Evolutionary conservation across 2,888 invertebrate species (phyloP).

Genomic region (Brenthis hecate): DNA sequence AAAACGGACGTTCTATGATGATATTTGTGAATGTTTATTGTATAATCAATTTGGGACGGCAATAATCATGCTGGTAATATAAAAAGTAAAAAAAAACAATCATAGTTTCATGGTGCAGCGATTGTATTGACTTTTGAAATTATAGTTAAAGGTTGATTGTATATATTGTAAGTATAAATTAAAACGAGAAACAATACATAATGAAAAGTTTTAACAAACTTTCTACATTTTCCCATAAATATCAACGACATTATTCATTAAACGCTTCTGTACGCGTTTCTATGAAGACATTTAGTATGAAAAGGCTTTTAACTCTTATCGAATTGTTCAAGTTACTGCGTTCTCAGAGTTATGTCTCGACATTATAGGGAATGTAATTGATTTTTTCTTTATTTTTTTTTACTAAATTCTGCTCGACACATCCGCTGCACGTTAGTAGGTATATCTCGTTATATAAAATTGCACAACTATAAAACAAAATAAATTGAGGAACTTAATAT

Average conservation of each 20-base stretch:
- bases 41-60: neutral
- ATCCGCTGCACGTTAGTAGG: slow-evolving; percentile 38
- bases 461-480: slow-evolving; percentile 8
- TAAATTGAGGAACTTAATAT: neutral
- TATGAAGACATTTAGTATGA: slow-evolving; percentile 42
- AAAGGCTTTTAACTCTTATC: slow-evolving; percentile 50
- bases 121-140: too few species aligned
- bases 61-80: too few species aligned
- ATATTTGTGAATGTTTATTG: slow-evolving; percentile 2
- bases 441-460: slow-evolving; percentile 33
- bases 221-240: too few species aligned
- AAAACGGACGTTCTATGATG: slow-evolving; percentile 32
- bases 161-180: too few species aligned
- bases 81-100: too few species aligned
- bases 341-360: slow-evolving; percentile 58
- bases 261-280: neutral
- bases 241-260: too few species aligned
- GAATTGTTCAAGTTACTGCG: slow-evolving; percentile 50
- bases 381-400: slow-evolving; percentile 48
- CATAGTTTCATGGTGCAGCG: too few species aligned
- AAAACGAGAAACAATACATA: too few species aligned
- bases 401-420: slow-evolving; percentile 53
- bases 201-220: too few species aligned
- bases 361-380: slow-evolving; percentile 52
- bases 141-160: too few species aligned